A percentile compares a stretch with the other conserved stretches of the same genome.
Evolutionary conservation across 1,140 invertebrate species (phyloP).

Genomic region (Venustaconcha ellipsiformis): DNA sequence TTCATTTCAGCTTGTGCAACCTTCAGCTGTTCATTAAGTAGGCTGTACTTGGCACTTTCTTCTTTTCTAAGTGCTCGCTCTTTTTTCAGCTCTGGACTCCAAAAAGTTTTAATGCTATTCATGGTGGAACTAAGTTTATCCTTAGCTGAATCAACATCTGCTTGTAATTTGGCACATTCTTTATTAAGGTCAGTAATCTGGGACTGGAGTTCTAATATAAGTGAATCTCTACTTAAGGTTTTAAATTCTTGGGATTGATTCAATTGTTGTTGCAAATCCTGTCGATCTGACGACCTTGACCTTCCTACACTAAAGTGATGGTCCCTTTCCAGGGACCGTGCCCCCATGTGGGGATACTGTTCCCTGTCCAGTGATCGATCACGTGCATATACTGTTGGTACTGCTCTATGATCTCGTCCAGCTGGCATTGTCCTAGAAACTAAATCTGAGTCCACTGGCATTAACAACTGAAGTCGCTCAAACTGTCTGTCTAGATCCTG

Average conservation of each 20-base stretch:
- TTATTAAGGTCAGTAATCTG: conserved; percentile 95
- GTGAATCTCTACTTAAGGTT: conserved; percentile 50
- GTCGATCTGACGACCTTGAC: conserved; percentile 53
- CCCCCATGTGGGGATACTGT: conserved; percentile 64
- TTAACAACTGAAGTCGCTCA: conserved; percentile 49
- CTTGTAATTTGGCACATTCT: conserved; percentile 96
- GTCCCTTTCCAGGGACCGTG: conserved; percentile 64
- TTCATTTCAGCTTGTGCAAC: conserved; percentile 97
- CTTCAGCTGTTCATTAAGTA: conserved; percentile 97
- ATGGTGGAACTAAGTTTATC: conserved; percentile 98
- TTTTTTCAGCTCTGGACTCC: conserved; percentile 99
- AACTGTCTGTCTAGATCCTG: conserved; percentile 56
- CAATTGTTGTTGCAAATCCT: conserved; percentile 45
- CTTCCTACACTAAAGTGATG: conserved; percentile 47
- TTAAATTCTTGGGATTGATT: conserved; percentile 56
- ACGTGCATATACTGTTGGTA: conserved; percentile 42
- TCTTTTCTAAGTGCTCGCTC: conserved; percentile 96
- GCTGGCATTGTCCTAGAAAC: conserved; percentile 36
- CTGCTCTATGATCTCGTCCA: conserved; percentile 16
- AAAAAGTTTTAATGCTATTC: conserved; percentile 99
- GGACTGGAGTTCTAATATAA: conserved; percentile 90
- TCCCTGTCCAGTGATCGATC: conserved; percentile 64
- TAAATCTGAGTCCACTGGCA: conserved; percentile 18
- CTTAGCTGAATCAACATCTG: conserved; percentile 96
- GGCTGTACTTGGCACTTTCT: conserved; percentile 96